Evolutionary conservation across 2,113 vertebrate genomes (phyloP).

Genomic region (Coptodon rendalli): DNA sequence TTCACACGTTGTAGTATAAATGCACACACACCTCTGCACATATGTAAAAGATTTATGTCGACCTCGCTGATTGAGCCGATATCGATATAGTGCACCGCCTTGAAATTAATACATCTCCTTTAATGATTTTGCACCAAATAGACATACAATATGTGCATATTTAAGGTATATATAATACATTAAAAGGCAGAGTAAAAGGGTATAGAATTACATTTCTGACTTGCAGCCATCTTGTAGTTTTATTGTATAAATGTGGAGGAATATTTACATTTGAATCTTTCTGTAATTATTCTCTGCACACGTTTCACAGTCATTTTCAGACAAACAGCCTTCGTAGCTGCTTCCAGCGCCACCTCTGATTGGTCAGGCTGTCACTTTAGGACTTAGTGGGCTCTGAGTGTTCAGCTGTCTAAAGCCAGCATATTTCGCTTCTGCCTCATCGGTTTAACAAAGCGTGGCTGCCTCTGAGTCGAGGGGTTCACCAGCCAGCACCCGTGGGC

Average conservation of each 20-base stretch:
- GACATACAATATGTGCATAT: rapidly evolving
- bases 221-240: not conserved
- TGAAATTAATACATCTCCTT: not conserved
- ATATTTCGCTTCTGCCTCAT: conserved; percentile 8
- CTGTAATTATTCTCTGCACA: conserved; percentile 17
- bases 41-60: not conserved
- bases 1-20: not conserved
- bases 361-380: conserved; percentile 33
- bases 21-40: rapidly evolving
- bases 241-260: not conserved
- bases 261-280: not conserved
- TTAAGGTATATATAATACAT: not conserved
- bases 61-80: not conserved
- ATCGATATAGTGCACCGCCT: rapidly evolving
- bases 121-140: not conserved
- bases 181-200: not conserved
- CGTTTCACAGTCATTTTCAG: too few relatives aligned
- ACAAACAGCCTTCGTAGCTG: conserved; percentile 4
- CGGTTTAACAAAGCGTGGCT: conserved; percentile 41
- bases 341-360: conserved; percentile 24
- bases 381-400: conserved; percentile 16
- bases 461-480: conserved; percentile 25
- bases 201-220: not conserved
- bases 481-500: conserved; percentile 26
- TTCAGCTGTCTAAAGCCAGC: conserved; percentile 33